Evolutionary conservation across 2,797 vertebrate genomes (phyloP).

Genomic region (Lepus oiostolus): DNA sequence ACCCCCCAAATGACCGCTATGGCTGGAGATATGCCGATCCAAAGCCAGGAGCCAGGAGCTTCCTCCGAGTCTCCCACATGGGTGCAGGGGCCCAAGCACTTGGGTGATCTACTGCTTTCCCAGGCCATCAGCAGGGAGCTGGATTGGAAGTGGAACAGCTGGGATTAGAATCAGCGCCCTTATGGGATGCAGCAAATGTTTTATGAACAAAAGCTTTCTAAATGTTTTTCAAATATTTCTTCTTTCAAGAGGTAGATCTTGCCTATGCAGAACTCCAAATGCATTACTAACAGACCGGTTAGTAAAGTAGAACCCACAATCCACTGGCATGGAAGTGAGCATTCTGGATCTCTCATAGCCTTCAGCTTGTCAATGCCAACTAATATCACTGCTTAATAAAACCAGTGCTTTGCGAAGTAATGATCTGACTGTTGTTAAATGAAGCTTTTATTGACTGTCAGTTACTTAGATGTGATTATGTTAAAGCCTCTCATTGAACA

Average conservation of each 20-base stretch:
- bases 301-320: not conserved
- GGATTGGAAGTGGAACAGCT: too few relatives aligned
- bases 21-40: too few relatives aligned
- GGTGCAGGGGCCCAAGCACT: too few relatives aligned
- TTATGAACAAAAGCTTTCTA: not conserved
- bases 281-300: not conserved
- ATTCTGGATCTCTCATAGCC: not conserved
- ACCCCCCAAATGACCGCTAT: too few relatives aligned
- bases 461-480: not conserved
- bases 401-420: not conserved
- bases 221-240: not conserved
- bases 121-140: too few relatives aligned
- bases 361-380: conserved; percentile 11
- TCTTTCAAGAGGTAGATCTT: not conserved
- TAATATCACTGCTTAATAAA: not conserved
- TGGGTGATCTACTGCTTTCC: too few relatives aligned
- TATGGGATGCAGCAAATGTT: not conserved
- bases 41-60: too few relatives aligned
- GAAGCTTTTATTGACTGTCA: not conserved
- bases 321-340: not conserved
- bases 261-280: not conserved
- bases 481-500: not conserved
- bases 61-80: too few relatives aligned
- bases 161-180: too few relatives aligned
- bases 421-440: conserved; percentile 9